Evolutionary conservation across 2,888 invertebrate genomes (phyloP).

Genomic region (Flexamia atlantica): DNA sequence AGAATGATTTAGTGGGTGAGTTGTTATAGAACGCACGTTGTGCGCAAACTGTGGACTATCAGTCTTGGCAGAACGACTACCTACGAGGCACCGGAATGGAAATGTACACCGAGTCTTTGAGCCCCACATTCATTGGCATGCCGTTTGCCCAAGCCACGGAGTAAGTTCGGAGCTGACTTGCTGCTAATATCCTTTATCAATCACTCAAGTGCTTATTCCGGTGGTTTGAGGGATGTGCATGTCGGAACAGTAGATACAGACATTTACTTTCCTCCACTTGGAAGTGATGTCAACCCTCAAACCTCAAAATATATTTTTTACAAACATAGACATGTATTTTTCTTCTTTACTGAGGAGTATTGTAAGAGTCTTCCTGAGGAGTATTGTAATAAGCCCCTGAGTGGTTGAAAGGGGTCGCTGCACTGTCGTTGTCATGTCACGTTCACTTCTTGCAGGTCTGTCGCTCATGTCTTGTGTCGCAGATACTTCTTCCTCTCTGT

Average conservation of each 20-base stretch:
- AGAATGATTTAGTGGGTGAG: slow-evolving; percentile 46
- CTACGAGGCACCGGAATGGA: slow-evolving; percentile 99
- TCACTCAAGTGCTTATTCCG: not conserved
- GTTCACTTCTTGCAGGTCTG: slow-evolving; percentile 55
- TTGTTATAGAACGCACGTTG: slow-evolving; percentile 71
- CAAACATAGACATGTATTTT: no score
- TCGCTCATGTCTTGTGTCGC: slow-evolving; percentile 64
- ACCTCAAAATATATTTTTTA: not conserved
- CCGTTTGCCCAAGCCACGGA: slow-evolving; percentile 98
- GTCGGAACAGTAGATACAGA: not conserved
- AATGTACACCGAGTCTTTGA: slow-evolving; percentile 99
- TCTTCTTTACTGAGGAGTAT: no score
- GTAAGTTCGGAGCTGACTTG: slow-evolving; percentile 81
- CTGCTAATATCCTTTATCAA: not conserved
- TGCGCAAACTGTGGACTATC: slow-evolving; percentile 95
- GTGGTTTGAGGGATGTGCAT: not conserved
- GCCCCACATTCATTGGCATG: slow-evolving; percentile 98
- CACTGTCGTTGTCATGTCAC: slow-evolving; percentile 56
- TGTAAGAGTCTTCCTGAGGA: not conserved
- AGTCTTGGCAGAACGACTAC: slow-evolving; percentile 99
- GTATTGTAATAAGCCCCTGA: not conserved
- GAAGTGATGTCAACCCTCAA: not conserved
- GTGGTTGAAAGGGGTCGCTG: not conserved
- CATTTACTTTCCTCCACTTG: not conserved
- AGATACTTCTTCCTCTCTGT: slow-evolving; percentile 18